Evolutionary conservation across 2,113 vertebrate genomes (phyloP), one percentile per base, ranked within the genome.

Genomic region (Rhegmatorhina hoffmannsi): DNA sequence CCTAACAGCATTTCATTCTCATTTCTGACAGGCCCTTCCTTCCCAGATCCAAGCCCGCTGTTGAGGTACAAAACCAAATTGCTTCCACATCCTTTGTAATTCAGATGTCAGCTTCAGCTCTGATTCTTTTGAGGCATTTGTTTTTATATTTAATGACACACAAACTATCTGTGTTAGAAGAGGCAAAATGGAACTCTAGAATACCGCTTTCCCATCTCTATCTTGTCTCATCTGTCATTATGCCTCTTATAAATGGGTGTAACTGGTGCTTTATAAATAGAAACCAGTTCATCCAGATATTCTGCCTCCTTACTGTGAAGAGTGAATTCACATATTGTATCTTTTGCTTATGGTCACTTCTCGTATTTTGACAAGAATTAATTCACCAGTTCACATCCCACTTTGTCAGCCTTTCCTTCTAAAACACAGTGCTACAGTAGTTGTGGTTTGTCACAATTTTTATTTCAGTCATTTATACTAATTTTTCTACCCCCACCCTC

Each of bases 51-150:
- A 84, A 75, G 63, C 29, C 44, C 52, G 76, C 73, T 7, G 5
- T 58, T 64, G 64, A 66, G 40, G 60, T 74, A 82, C 36, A 87
- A 94, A 89, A 47, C 21, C 50, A 89, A 96, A 95, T 68, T 80
- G 38, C 34, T 89, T 85, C 63, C 50, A 63, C 4, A 11, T 33
- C 38, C 38, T 84, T 82, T 80, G 38, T 58, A 89, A 87, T 76
- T 87, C 62, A 87, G 59, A 91, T 16, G 50, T 84, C 55, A 80
- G 43, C 29, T 85, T 84, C 59, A 92, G 58, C 58, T 91, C 47
- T 77, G 59, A 47, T 25, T 59, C 58, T 83, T 90, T 77, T 72
- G 20, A 89, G 29, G 28, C 46, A 66, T 68, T 74, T 86, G 19
- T 43, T 89, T 86, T 92, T 77, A 19, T 83, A 53, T 82, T 59